A percentile compares a stretch with the other conserved stretches of the same genome.
Conservation (phyloP, 2,113 vertebrate species). For the Spermophilus dauricus region DNA sequence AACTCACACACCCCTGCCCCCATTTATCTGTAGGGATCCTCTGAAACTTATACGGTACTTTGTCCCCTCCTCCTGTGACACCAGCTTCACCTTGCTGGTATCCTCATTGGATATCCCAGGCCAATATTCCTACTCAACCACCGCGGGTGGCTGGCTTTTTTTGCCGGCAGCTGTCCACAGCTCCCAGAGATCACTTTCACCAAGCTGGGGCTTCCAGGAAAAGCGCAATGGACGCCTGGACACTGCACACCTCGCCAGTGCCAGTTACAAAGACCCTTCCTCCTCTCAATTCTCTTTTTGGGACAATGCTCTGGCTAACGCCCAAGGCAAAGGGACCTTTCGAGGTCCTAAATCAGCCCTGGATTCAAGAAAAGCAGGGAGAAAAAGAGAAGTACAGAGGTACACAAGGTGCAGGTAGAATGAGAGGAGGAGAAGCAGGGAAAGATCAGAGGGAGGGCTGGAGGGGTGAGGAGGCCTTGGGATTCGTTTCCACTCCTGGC, state of each 20-base stretch:
- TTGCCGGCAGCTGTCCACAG: not conserved
- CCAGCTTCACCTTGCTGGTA: slow-evolving; percentile 75
- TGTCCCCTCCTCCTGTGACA: slow-evolving; percentile 30
- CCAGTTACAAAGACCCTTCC: not conserved
- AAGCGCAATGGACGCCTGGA: not conserved
- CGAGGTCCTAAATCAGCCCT: not conserved
- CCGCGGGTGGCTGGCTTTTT: not conserved
- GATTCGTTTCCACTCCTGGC: not conserved
- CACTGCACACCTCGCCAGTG: not conserved
- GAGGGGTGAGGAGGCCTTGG: not conserved
- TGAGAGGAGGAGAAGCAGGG: not conserved
- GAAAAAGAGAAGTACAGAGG: not conserved
- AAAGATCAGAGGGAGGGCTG: slow-evolving; percentile 12
- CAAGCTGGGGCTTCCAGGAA: not conserved
- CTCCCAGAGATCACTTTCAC: not conserved
- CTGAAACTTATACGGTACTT: slow-evolving; percentile 5
- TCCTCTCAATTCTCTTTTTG: not conserved
- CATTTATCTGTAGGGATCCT: not conserved
- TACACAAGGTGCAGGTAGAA: too few relatives aligned
- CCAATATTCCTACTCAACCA: not conserved
- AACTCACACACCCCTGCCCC: not conserved
- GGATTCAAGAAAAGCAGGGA: not conserved
- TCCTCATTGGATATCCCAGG: not conserved
- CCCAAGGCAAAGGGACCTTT: not conserved
- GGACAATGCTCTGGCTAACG: not conserved